These are phyloP conservation scores for Dipodomys stephensi DNA, from an alignment of 2,113 vertebrate species.

Conservation along the genomic window DNA sequence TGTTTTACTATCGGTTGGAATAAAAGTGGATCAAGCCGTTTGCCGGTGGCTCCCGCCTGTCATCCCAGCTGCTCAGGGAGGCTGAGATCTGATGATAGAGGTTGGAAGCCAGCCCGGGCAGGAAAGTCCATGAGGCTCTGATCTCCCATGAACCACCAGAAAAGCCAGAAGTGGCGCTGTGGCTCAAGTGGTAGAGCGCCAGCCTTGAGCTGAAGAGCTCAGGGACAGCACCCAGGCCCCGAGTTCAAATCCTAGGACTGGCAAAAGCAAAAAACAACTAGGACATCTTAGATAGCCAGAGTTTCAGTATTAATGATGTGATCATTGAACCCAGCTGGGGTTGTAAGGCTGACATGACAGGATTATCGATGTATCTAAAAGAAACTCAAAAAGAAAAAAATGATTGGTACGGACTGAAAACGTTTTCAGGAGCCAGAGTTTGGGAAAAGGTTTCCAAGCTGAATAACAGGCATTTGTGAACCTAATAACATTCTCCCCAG, in stretches of 20 bases:
- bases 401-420: not conserved
- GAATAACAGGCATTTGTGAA: not conserved
- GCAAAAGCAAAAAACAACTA: not conserved
- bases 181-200: no score
- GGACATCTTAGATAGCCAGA: not conserved
- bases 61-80: no score
- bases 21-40: not conserved
- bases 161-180: no score
- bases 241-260: no score
- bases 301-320: not conserved
- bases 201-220: no score
- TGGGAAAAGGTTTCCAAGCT: not conserved
- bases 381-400: slow-evolving; percentile 6
- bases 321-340: not conserved
- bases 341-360: slow-evolving; percentile 36
- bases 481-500: not conserved
- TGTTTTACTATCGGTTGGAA: slow-evolving; percentile 28
- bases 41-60: no score
- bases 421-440: not conserved
- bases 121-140: no score
- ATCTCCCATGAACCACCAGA: no score
- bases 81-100: no score
- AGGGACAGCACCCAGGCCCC: no score
- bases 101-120: no score
- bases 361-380: slow-evolving; percentile 38